phyloP scores from a whole-genome alignment of 2,113 vertebrate species.

The Psilopogon haemacephalus region DNA sequence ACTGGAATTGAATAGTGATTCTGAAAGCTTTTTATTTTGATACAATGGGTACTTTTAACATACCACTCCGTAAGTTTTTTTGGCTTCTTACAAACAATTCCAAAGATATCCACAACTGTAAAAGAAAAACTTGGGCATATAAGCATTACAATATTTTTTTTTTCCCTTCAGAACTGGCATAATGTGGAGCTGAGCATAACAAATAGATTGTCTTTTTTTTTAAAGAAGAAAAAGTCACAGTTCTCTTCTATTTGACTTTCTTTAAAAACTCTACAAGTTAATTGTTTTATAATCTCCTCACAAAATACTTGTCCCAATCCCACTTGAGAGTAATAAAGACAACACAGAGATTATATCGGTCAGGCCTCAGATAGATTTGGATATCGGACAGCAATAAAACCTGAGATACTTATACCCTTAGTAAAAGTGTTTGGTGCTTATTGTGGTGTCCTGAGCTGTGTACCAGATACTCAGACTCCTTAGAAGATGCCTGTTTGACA shows the following conservation, averaged over 20 bases:
- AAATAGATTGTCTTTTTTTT: neutral
- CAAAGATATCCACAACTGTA: neutral
- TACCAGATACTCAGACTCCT: neutral
- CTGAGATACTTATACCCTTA: neutral
- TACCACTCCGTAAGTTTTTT: accelerated
- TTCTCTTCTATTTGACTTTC: neutral
- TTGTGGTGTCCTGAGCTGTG: accelerated
- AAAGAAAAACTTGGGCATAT: neutral
- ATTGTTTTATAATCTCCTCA: neutral
- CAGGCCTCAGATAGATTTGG: neutral
- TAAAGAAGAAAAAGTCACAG: neutral
- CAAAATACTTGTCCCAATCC: neutral
- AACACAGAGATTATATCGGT: neutral
- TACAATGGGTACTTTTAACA: neutral
- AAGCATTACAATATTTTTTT: neutral
- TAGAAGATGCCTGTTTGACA: neutral
- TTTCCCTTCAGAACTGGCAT: neutral
- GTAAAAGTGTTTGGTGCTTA: neutral
- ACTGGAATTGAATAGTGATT: neutral
- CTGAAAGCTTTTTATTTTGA: neutral
- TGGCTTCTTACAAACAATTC: neutral
- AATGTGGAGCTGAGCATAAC: neutral
- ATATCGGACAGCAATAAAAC: neutral
- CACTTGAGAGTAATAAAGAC: neutral
- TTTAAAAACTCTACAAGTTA: neutral